Evolutionary conservation across 37 sponge, comb jelly and placozoan species (phyloP).

Genomic region (Theonella swinhoei): DNA sequence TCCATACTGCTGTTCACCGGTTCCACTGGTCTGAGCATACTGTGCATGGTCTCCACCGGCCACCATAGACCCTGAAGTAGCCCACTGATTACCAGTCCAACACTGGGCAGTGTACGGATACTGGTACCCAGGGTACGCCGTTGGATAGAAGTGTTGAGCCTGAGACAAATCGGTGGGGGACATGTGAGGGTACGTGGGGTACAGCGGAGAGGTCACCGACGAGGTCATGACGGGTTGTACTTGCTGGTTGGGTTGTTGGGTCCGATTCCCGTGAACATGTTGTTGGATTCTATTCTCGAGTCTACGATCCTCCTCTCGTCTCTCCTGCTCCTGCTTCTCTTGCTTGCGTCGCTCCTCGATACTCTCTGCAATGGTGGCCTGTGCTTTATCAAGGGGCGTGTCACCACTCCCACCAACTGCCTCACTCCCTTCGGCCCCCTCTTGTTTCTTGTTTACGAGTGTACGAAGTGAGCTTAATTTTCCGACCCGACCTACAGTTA

Average conservation of each 20-base stretch:
- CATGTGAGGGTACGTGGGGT: background rate
- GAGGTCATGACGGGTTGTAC: background rate
- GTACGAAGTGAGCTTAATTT: slow-evolving; percentile 22
- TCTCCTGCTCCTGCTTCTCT: slow-evolving; percentile 22
- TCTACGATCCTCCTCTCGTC: background rate
- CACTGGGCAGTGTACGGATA: too few species aligned
- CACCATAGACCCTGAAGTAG: too few species aligned
- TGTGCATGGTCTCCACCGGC: too few species aligned
- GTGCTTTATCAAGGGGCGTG: background rate
- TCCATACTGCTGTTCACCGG: background rate
- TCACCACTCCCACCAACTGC: background rate
- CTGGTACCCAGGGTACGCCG: background rate
- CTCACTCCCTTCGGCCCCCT: too few species aligned
- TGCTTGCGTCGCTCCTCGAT: background rate
- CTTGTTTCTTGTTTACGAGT: slow-evolving; percentile 9
- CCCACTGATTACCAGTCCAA: too few species aligned
- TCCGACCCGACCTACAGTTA: slow-evolving; percentile 31
- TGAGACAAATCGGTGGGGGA: too few species aligned
- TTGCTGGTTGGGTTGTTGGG: background rate
- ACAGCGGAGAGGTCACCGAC: too few species aligned
- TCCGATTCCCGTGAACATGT: background rate
- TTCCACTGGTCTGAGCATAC: background rate
- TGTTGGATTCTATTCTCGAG: background rate
- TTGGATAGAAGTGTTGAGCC: too few species aligned
- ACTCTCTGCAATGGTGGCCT: background rate